Conservation (phyloP, 2,113 vertebrate genomes). For the Sphyrna mokarran region DNA sequence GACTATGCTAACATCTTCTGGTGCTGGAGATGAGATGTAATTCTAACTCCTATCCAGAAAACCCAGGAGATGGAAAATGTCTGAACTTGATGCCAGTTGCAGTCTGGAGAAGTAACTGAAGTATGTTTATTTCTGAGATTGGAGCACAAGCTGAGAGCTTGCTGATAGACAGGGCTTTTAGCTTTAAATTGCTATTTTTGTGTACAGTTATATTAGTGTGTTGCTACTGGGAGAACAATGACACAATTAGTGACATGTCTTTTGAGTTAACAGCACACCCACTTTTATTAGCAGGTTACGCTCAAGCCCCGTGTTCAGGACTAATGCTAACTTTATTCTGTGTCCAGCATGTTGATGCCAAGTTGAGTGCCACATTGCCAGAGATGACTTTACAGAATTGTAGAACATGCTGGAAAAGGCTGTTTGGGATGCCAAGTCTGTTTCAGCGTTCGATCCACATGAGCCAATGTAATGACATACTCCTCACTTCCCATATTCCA, state of each 20-base stretch:
- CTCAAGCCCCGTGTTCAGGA: neutral
- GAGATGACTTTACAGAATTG: neutral
- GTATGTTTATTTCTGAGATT: neutral
- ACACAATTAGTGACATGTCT: neutral
- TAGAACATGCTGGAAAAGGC: neutral
- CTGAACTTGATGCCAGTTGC: neutral
- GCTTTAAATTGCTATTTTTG: neutral
- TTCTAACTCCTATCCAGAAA: neutral
- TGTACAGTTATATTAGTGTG: neutral
- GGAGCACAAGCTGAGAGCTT: neutral
- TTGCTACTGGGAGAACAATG: neutral
- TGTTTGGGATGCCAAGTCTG: neutral
- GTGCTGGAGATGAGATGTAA: neutral
- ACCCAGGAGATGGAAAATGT: neutral
- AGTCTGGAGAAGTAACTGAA: neutral
- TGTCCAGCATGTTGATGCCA: neutral
- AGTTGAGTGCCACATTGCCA: neutral
- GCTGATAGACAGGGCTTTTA: neutral
- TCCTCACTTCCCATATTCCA: neutral
- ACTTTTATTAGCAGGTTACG: neutral
- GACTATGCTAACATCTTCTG: neutral
- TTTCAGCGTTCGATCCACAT: too few species aligned
- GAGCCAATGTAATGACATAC: neutral
- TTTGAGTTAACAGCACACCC: too few species aligned
- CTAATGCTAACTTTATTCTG: neutral